phyloP scores from a whole-genome alignment of 2,888 invertebrate genomes.

The Agonopterix subpropinquella region DNA sequence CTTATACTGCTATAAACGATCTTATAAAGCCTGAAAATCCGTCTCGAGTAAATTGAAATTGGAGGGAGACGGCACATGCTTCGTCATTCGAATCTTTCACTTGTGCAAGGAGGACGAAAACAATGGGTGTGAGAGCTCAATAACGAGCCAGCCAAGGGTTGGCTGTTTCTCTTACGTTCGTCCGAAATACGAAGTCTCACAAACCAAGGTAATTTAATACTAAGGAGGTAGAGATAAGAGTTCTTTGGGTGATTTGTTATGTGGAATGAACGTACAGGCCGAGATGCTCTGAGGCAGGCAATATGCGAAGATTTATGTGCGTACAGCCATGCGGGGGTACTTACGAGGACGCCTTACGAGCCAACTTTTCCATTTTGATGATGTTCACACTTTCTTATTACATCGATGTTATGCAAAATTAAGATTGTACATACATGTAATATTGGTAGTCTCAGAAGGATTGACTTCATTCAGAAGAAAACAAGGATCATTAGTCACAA shows the following conservation, averaged over 20 bases:
- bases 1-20: conserved; percentile 35
- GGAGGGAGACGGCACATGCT: conserved; percentile 52
- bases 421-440: too few species aligned
- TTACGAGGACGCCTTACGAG: conserved; percentile 50
- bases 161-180: conserved; percentile 69
- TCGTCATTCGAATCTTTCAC: conserved; percentile 16
- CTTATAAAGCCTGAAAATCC: conserved; percentile 72
- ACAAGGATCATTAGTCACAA: too few species aligned
- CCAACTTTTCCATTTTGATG: conserved; percentile 41
- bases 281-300: conserved; percentile 52
- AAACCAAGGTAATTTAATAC: too few species aligned
- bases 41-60: conserved; percentile 75
- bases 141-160: conserved; percentile 75
- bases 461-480: too few species aligned
- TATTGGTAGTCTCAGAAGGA: too few species aligned
- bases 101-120: conserved; percentile 39
- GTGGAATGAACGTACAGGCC: not conserved
- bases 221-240: too few species aligned
- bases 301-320: conserved; percentile 72
- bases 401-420: too few species aligned
- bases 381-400: not conserved
- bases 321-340: conserved; percentile 37
- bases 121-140: conserved; percentile 71
- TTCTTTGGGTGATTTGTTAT: too few species aligned
- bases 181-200: not conserved